Evolutionary conservation across 2,797 vertebrate species (phyloP).

Genomic region (Adelosebastes latens): DNA sequence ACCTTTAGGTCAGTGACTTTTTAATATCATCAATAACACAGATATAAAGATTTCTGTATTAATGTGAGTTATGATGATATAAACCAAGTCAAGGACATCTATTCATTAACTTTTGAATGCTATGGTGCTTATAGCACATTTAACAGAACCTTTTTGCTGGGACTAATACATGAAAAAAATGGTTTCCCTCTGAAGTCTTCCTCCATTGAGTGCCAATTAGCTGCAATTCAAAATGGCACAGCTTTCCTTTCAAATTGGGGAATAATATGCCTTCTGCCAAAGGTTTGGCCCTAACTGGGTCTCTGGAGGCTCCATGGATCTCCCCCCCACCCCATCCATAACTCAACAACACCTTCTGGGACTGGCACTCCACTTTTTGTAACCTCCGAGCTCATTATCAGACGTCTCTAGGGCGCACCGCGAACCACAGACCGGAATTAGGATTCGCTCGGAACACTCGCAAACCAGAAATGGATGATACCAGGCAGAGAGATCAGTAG

Average conservation of each 20-base stretch:
- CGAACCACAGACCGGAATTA: constrained; percentile 93
- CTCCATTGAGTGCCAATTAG: constrained; percentile 75
- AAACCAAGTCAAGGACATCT: constrained; percentile 20
- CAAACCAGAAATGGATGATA: constrained; percentile 84
- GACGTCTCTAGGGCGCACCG: constrained; percentile 83
- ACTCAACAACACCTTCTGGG: constrained; percentile 92
- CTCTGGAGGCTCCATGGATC: constrained; percentile 74
- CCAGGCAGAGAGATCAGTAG: constrained; percentile 81
- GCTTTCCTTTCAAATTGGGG: constrained; percentile 75
- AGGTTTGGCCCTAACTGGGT: constrained; percentile 79
- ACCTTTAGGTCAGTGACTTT: constrained; percentile 2
- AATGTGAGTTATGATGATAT: constrained; percentile 11
- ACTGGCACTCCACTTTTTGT: constrained; percentile 85
- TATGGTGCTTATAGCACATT: constrained; percentile 34
- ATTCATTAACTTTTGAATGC: constrained; percentile 25
- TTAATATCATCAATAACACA: background rate
- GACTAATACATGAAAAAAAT: constrained; percentile 34
- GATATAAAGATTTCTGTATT: background rate
- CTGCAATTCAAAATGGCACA: constrained; percentile 72
- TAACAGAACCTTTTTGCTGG: constrained; percentile 37
- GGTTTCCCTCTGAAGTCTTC: constrained; percentile 34
- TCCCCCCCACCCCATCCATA: constrained; percentile 85
- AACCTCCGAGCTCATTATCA: constrained; percentile 92
- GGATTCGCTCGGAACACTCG: constrained; percentile 81
- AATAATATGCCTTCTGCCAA: constrained; percentile 75